Conservation (phyloP, 2,113 vertebrate species). For the Suricata suricatta region DNA sequence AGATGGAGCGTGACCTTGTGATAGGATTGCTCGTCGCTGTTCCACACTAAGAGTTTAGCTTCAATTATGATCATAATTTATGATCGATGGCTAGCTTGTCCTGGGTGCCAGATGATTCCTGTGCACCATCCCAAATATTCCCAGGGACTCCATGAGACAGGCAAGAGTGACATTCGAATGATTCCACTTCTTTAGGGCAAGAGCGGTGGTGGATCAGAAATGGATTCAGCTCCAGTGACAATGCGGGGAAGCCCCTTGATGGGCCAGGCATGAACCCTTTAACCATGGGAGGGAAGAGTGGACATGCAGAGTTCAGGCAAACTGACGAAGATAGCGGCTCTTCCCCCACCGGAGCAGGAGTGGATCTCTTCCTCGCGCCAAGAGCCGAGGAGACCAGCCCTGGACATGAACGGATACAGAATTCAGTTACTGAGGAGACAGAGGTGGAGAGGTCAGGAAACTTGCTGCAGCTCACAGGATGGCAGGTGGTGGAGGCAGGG, state of each 20-base stretch:
- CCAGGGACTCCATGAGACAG: rapidly evolving
- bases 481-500: neutral
- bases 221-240: rapidly evolving
- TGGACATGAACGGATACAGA: neutral
- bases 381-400: neutral
- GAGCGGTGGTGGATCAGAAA: neutral
- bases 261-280: neutral
- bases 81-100: rapidly evolving
- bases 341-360: neutral
- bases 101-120: neutral
- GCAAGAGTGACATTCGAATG: neutral
- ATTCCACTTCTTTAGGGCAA: rapidly evolving
- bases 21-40: neutral
- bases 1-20: rapidly evolving
- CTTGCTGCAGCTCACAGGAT: neutral
- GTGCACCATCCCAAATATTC: neutral
- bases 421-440: neutral
- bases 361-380: neutral
- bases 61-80: rapidly evolving
- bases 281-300: neutral
- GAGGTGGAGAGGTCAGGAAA: too few relatives aligned
- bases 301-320: neutral
- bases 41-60: rapidly evolving
- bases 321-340: neutral
- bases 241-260: rapidly evolving